A percentile compares a stretch with the other conserved stretches of the same genome.
These are phyloP conservation scores for Heterotilapia buettikoferi DNA, from an alignment of 2,113 vertebrate genomes.

Conservation along the genomic window DNA sequence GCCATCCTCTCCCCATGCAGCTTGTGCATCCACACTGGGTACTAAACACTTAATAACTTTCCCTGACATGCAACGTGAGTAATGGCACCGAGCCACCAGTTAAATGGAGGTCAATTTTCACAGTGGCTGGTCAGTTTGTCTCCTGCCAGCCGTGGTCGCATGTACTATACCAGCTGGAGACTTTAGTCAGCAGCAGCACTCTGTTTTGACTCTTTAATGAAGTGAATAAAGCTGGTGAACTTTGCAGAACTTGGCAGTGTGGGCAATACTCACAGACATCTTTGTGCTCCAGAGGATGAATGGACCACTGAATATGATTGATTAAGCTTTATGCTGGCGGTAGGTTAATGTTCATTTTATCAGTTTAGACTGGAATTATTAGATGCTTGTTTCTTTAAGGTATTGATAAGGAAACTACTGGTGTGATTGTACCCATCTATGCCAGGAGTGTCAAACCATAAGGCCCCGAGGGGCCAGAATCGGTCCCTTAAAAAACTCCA, in stretches of 20 bases:
- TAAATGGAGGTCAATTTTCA: not conserved
- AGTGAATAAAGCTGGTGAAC: not conserved
- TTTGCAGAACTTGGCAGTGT: not conserved
- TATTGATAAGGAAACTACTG: not conserved
- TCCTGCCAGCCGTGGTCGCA: not conserved
- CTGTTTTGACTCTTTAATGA: not conserved
- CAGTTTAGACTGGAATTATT: not conserved
- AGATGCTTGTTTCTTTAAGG: not conserved
- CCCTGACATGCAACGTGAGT: conserved; percentile 1
- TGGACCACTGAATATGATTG: not conserved
- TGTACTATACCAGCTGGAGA: not conserved
- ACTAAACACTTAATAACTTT: not conserved
- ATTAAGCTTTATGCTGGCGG: not conserved
- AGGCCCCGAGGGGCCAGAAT: not conserved
- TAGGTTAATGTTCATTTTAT: not conserved
- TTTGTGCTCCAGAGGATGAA: not conserved
- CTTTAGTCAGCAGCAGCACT: not conserved
- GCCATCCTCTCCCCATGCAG: not conserved
- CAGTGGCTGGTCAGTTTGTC: not conserved
- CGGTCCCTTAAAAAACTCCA: accelerated
- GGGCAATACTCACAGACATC: not conserved
- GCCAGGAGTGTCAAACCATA: not conserved
- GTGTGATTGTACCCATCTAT: not conserved
- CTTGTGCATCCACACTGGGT: not conserved
- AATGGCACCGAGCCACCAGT: not conserved